Evolutionary conservation across 2,797 vertebrate species (phyloP), one percentile per base, ranked within the genome.

Genomic region (Anabas testudineus): DNA sequence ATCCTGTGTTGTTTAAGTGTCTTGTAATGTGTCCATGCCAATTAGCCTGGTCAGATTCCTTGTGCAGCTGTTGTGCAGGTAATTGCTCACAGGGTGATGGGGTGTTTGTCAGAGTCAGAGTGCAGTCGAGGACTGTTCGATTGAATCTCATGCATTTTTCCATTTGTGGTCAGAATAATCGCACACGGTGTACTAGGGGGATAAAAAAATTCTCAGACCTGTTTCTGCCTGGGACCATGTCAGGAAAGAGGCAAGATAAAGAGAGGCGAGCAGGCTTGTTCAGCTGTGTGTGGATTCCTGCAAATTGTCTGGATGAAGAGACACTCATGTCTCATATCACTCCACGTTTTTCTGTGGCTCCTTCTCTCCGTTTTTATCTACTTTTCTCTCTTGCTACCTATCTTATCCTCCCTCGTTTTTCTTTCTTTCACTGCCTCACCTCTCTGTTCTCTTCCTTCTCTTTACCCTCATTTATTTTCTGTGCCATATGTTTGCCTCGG

Each of bases 251-350:
- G 45, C 24, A 62, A 54, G 68, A 71, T 67, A 14, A 65, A 67
- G 18, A 3, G 26, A 67, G n/a, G 7, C 46, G 48, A 71, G 53
- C 66, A 49, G 42, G 67, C 74, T 59, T 47, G 47, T 67, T 14
- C 65, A 62, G 81, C 47, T 3, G 57, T 55, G 73, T 80, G 83
- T 78, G 76, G 36, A 79, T 79, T 57, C 57, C 57, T 74, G 63
- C 76, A 86, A 86, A 90, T 87, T 86, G 85, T 80, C 78, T 49
- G 56, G 59, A 90, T 82, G 71, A 82, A 71, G 79, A 85, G 76
- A 75, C 62, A n/a, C 79, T 87, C 77, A 68, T 82, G 83, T 76
- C 68, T 83, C 61, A 43, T 67, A 74, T 82, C 63, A 63, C 42
- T 10, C 57, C 37, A 54, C 15, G 1, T 68, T 66, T 39, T 10